Evolutionary conservation across 2,797 vertebrate genomes (phyloP).

Genomic region (Danio kyathit): DNA sequence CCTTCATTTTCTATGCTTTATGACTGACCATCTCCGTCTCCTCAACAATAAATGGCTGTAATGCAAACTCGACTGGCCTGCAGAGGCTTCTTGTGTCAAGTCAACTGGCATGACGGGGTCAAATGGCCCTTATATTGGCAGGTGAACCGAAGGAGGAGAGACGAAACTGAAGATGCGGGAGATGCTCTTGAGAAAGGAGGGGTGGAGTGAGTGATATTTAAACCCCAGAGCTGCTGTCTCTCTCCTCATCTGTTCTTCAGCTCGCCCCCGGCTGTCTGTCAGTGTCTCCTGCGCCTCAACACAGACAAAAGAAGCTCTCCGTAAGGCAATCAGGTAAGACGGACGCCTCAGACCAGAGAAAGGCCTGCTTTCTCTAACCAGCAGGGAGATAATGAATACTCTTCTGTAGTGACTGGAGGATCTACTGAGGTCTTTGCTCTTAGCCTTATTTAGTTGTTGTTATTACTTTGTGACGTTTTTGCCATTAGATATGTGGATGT

Average conservation of each 20-base stretch:
- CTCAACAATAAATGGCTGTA: slow-evolving; percentile 72
- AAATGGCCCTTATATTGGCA: slow-evolving; percentile 43
- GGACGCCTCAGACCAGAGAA: slow-evolving; percentile 56
- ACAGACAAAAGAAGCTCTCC: slow-evolving; percentile 74
- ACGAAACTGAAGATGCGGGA: slow-evolving; percentile 61
- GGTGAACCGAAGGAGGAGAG: slow-evolving; percentile 42
- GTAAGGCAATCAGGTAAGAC: slow-evolving; percentile 79
- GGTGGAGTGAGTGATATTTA: slow-evolving; percentile 80
- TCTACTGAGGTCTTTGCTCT: background rate
- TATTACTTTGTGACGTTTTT: too few relatives aligned
- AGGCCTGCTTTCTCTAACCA: slow-evolving; percentile 63
- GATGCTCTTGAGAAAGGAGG: slow-evolving; percentile 61
- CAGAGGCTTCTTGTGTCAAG: slow-evolving; percentile 24
- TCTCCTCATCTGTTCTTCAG: slow-evolving; percentile 71
- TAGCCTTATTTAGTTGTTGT: slow-evolving; percentile 1
- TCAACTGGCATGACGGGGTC: slow-evolving; percentile 51
- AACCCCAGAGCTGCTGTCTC: slow-evolving; percentile 76
- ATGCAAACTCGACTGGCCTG: slow-evolving; percentile 56
- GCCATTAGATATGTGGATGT: too few relatives aligned
- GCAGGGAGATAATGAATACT: slow-evolving; percentile 14
- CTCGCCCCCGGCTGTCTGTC: slow-evolving; percentile 67
- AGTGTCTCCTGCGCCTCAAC: slow-evolving; percentile 67
- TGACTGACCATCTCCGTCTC: slow-evolving; percentile 49
- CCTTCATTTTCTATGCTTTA: slow-evolving; percentile 6
- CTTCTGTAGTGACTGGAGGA: slow-evolving; percentile 8